Evolutionary conservation across 1,140 invertebrate species (phyloP).

Genomic region (Ptiloglossa arizonensis): DNA sequence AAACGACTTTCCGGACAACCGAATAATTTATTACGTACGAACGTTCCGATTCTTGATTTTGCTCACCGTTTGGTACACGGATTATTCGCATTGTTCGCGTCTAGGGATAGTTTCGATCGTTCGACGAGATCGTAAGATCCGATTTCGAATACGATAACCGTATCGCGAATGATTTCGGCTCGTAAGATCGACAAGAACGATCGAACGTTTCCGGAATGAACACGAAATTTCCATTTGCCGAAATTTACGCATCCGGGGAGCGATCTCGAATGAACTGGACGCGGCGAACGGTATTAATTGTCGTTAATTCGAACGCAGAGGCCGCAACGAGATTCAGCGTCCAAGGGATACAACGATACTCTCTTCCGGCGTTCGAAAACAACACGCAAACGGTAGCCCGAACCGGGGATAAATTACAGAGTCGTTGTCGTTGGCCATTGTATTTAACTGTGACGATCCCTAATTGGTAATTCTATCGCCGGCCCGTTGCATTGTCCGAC

Average conservation of each 20-base stretch:
- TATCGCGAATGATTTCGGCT: too few relatives aligned
- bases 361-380: conserved; percentile 32
- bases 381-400: conserved; percentile 52
- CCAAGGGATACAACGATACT: not conserved
- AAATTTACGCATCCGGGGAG: not conserved
- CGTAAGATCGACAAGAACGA: not conserved
- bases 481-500: conserved; percentile 8
- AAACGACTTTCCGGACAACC: too few relatives aligned
- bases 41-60: too few relatives aligned
- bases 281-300: conserved; percentile 59
- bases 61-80: too few relatives aligned
- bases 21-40: too few relatives aligned
- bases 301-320: conserved; percentile 55
- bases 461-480: conserved; percentile 69
- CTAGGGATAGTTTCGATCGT: too few relatives aligned
- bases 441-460: conserved; percentile 77
- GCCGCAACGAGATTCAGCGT: conserved; percentile 11
- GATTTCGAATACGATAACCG: too few relatives aligned
- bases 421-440: conserved; percentile 76
- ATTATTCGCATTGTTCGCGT: too few relatives aligned
- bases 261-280: conserved; percentile 21
- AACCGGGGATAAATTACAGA: conserved; percentile 77
- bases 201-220: not conserved
- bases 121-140: too few relatives aligned
- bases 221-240: not conserved